phyloP scores from a whole-genome alignment of 1,140 invertebrate species.

The Eubasilissa regina region DNA sequence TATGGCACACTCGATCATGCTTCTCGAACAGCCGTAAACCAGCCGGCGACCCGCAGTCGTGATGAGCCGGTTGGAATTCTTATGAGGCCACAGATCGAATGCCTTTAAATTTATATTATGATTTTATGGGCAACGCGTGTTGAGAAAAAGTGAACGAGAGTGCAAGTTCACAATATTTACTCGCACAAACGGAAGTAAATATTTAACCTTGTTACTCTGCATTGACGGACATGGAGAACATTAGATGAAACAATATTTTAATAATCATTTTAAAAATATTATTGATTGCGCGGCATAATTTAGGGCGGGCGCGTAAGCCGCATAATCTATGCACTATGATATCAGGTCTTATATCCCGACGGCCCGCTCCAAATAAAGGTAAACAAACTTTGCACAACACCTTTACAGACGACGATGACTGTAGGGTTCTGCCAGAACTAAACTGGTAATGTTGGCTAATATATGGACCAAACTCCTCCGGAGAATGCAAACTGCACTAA shows the following conservation, averaged over 20 bases:
- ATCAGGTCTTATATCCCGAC: background rate
- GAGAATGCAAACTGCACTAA: constrained; percentile 13
- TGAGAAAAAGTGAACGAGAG: background rate
- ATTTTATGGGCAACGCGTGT: background rate
- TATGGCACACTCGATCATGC: constrained; percentile 9
- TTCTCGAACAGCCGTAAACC: background rate
- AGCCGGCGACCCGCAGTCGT: constrained; percentile 9
- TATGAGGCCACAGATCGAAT: constrained; percentile 8
- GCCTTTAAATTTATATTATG: background rate
- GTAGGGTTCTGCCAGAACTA: constrained; percentile 18
- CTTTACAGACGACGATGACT: background rate
- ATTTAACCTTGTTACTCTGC: background rate
- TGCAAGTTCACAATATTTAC: background rate
- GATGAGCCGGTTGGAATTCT: constrained; percentile 11
- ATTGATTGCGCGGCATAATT: too few species aligned
- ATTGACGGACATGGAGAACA: too few species aligned
- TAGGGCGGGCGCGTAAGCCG: too few species aligned
- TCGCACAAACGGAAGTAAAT: background rate
- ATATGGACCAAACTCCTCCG: constrained; percentile 26
- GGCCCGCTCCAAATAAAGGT: constrained; percentile 12
- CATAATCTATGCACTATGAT: background rate
- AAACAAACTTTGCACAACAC: constrained; percentile 8
- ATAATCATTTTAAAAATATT: too few species aligned
- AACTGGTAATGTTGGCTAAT: constrained; percentile 30
- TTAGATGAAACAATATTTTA: too few species aligned